These are phyloP conservation scores for Ariolimax columbianus DNA, from an alignment of 2,888 invertebrate species.

Conservation along the genomic window DNA sequence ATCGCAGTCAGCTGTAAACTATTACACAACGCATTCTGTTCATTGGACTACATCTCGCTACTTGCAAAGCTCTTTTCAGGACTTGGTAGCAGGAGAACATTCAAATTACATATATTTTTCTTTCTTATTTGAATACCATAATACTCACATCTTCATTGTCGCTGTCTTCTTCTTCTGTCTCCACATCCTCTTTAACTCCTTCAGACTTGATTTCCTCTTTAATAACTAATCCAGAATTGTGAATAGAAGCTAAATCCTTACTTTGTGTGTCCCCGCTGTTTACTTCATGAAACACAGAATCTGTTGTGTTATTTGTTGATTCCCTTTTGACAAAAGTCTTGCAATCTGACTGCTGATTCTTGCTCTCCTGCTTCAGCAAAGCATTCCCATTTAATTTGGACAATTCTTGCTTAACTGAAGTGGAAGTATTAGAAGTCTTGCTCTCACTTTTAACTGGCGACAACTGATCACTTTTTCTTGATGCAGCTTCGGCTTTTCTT, in stretches of 20 bases:
- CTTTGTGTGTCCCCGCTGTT: neutral
- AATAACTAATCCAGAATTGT: neutral
- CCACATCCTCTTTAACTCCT: slow-evolving; percentile 39
- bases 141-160: slow-evolving; percentile 57
- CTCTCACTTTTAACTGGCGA: neutral
- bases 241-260: neutral
- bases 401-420: neutral
- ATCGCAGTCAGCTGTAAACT: no score
- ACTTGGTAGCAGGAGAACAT: no score
- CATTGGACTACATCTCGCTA: no score
- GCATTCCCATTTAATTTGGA: neutral
- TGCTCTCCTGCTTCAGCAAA: neutral
- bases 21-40: no score
- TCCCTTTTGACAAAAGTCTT: neutral
- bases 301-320: neutral
- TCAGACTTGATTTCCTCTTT: neutral
- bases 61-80: no score
- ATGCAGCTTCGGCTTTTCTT: neutral
- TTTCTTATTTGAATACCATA: no score
- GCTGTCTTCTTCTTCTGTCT: slow-evolving; percentile 44
- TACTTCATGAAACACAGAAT: neutral
- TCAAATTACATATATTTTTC: no score
- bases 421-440: neutral
- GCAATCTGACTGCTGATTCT: neutral
- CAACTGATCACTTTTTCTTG: neutral